Conservation (phyloP, 1,140 invertebrate genomes). For the Phymastichus coffea region DNA sequence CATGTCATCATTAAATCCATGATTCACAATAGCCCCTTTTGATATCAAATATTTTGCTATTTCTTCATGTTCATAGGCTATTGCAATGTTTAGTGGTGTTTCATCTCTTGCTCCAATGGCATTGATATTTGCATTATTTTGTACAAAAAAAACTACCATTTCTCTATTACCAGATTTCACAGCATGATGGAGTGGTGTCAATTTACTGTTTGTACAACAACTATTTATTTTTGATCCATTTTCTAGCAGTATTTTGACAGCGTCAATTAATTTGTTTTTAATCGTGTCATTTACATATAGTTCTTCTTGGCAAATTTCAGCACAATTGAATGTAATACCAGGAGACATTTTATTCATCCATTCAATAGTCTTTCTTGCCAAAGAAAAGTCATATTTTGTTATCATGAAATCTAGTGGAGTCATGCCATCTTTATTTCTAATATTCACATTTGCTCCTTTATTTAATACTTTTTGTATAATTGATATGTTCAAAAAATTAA, state of each 20-base stretch:
- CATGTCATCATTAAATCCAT: background rate
- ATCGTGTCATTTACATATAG: too few relatives aligned
- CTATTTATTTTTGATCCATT: constrained; percentile 3
- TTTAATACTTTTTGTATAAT: background rate
- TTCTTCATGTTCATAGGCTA: background rate
- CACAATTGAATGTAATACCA: too few relatives aligned
- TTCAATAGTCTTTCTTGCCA: too few relatives aligned
- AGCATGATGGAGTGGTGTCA: constrained; percentile 3
- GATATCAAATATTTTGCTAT: background rate
- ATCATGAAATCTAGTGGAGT: too few relatives aligned
- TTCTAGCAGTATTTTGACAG: background rate
- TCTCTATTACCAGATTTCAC: background rate
- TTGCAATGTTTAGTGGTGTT: background rate
- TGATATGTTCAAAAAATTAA: background rate
- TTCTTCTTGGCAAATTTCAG: too few relatives aligned
- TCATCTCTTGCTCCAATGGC: background rate
- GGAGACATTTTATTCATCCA: too few relatives aligned
- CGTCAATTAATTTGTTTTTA: background rate
- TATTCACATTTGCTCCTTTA: background rate
- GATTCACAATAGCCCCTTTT: constrained; percentile 2
- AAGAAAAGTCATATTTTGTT: too few relatives aligned
- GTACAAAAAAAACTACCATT: background rate
- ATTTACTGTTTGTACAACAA: background rate
- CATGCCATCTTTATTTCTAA: too few relatives aligned
- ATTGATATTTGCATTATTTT: constrained; percentile 2